These are phyloP conservation scores for Sylvia atricapilla DNA, from an alignment of 2,113 vertebrate species.

Conservation along the genomic window DNA sequence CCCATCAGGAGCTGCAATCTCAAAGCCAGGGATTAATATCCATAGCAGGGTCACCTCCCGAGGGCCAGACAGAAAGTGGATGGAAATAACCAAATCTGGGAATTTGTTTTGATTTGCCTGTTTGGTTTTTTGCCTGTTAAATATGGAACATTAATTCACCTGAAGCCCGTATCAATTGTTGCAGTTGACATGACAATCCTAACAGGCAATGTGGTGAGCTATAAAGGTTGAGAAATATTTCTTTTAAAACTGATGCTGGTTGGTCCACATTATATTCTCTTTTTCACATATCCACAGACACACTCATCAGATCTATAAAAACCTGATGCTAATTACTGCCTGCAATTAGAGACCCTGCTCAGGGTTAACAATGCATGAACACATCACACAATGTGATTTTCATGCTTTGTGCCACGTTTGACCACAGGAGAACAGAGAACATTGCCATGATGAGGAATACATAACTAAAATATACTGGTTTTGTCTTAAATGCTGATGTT, in stretches of 20 bases:
- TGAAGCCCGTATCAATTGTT: background rate
- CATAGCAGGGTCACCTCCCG: background rate
- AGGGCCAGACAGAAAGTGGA: background rate
- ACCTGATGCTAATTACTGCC: background rate
- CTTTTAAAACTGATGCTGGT: background rate
- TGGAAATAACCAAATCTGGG: background rate
- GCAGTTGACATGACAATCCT: background rate
- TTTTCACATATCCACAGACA: background rate
- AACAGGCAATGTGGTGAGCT: background rate
- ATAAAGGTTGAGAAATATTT: background rate
- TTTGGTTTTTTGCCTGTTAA: background rate
- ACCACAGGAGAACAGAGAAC: background rate
- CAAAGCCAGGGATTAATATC: slow-evolving; percentile 43
- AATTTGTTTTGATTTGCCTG: background rate
- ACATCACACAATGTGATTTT: background rate
- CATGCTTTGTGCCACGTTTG: background rate
- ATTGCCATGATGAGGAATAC: background rate
- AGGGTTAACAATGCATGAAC: background rate
- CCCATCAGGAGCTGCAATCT: slow-evolving; percentile 18
- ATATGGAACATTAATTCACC: background rate
- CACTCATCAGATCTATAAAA: background rate
- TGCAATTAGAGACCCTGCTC: background rate
- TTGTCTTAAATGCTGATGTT: background rate
- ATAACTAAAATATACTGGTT: background rate
- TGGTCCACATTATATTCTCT: background rate